phyloP scores from a whole-genome alignment of 2,113 vertebrate species.

The Indri indri region DNA sequence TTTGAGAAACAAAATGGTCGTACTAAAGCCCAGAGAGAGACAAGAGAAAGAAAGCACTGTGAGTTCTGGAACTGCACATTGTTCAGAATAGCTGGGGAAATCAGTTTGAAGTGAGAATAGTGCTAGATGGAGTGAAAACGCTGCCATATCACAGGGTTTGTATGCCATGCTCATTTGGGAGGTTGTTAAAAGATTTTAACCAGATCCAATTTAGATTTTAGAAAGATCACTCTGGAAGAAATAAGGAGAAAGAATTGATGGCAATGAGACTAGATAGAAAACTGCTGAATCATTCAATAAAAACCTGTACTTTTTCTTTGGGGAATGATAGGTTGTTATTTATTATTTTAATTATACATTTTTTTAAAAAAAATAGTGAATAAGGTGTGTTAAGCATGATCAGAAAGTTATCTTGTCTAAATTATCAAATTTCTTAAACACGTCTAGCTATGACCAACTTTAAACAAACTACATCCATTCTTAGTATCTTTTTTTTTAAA shows the following conservation, averaged over 20 bases:
- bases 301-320: background rate
- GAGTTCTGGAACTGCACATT: background rate
- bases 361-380: background rate
- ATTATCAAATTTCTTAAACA: background rate
- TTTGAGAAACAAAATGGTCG: background rate
- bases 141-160: background rate
- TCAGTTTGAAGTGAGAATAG: background rate
- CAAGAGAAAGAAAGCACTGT: background rate
- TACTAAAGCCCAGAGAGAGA: background rate
- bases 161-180: background rate
- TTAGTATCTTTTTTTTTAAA: background rate
- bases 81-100: background rate
- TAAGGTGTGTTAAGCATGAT: background rate
- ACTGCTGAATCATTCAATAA: background rate
- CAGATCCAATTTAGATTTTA: background rate
- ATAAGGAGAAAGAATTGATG: background rate
- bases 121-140: background rate
- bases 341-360: background rate
- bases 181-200: background rate
- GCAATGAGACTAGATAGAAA: background rate
- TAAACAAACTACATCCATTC: background rate
- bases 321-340: background rate
- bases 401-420: background rate
- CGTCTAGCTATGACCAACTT: background rate
- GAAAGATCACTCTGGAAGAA: background rate